phyloP scores from a whole-genome alignment of 2,888 invertebrate genomes.

The Parochlus steinenii region DNA sequence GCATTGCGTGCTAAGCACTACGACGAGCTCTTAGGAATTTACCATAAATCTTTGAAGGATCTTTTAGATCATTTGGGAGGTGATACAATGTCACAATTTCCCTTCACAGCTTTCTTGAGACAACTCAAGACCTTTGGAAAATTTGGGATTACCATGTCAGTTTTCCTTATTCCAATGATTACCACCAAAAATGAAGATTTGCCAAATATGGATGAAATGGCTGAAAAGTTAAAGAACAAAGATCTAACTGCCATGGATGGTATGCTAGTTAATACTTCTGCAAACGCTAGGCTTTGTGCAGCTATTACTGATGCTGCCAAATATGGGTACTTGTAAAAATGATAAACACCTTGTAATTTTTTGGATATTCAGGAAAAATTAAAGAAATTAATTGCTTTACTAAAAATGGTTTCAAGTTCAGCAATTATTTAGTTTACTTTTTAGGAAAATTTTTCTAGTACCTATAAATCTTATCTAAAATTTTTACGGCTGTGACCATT shows the following conservation, averaged over 20 bases:
- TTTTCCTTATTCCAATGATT: conserved; percentile 12
- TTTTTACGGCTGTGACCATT: too few relatives aligned
- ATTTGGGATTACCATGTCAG: conserved; percentile 11
- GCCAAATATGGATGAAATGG: conserved; percentile 11
- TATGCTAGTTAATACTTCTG: neutral
- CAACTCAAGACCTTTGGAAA: conserved; percentile 13
- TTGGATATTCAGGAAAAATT: too few relatives aligned
- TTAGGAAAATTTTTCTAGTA: too few relatives aligned
- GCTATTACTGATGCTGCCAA: conserved; percentile 11
- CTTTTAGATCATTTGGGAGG: conserved; percentile 13
- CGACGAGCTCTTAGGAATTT: conserved; percentile 12
- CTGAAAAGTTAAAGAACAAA: conserved; percentile 5
- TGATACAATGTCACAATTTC: conserved; percentile 13
- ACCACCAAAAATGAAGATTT: conserved; percentile 5
- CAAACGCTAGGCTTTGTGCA: conserved; percentile 11
- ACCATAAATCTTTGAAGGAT: conserved; percentile 13
- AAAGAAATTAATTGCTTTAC: too few relatives aligned
- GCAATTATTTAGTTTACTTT: too few relatives aligned
- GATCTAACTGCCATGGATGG: conserved; percentile 2
- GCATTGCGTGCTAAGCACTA: conserved; percentile 12
- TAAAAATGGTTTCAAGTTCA: too few relatives aligned
- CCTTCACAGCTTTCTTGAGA: conserved; percentile 12
- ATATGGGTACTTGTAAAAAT: conserved; percentile 14
- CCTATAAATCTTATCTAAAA: too few relatives aligned
- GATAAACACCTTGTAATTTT: too few relatives aligned